phyloP scores from a whole-genome alignment of 2,113 vertebrate species.

The Xenopus laevis region DNA sequence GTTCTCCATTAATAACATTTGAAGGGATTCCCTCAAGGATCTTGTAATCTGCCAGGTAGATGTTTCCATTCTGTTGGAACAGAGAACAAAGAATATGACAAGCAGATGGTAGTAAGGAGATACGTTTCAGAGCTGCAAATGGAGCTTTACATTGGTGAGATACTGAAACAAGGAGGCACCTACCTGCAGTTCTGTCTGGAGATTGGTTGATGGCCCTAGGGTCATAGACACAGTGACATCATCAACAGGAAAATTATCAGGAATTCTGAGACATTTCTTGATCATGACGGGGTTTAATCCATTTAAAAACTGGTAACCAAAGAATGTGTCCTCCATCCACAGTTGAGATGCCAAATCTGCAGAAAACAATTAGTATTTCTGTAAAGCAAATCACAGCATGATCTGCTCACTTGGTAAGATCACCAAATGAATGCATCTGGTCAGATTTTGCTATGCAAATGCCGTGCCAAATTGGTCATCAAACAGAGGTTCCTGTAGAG shows the following conservation, averaged over 20 bases:
- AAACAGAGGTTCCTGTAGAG: too few relatives aligned
- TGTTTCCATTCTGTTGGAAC: constrained; percentile 66
- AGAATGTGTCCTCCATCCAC: constrained; percentile 95
- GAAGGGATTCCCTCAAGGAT: constrained; percentile 58
- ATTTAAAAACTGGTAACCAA: constrained; percentile 94
- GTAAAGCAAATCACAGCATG: too few relatives aligned
- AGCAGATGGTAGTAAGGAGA: too few relatives aligned
- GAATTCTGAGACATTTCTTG: constrained; percentile 76
- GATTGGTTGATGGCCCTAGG: constrained; percentile 8
- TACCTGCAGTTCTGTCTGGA: constrained; percentile 13
- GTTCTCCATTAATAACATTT: constrained; percentile 55
- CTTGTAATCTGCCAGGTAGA: constrained; percentile 71
- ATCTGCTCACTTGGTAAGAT: too few relatives aligned
- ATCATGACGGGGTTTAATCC: constrained; percentile 92
- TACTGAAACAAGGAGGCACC: too few relatives aligned
- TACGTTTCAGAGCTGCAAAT: too few relatives aligned
- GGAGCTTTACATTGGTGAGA: too few relatives aligned
- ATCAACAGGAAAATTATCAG: constrained; percentile 85
- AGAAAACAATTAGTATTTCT: too few relatives aligned
- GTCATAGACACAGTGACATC: constrained; percentile 72
- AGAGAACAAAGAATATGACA: too few relatives aligned
- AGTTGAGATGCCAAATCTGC: constrained; percentile 91
- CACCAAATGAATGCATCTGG: too few relatives aligned
- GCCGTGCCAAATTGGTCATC: too few relatives aligned
- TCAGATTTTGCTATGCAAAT: too few relatives aligned